Conservation (phyloP, 2,888 invertebrate genomes). For the Syrphus vitripennis region DNA sequence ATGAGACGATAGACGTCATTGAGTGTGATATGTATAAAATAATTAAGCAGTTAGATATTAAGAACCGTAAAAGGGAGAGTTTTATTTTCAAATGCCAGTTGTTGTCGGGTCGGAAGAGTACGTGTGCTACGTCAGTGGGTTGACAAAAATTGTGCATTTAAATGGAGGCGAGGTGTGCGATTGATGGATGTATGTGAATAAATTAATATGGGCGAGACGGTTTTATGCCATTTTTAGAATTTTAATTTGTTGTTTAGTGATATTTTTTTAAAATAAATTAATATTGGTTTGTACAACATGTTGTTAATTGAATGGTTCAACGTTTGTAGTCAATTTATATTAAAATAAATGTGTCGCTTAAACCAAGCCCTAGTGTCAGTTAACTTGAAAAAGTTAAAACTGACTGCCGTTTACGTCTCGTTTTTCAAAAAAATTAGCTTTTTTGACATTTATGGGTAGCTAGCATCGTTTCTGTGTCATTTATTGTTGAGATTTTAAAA, state of each 20-base stretch:
- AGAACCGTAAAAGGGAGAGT: conserved; percentile 30
- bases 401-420: too few relatives aligned
- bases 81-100: conserved; percentile 41
- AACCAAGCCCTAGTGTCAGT: too few relatives aligned
- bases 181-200: conserved; percentile 10
- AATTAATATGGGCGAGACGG: conserved; percentile 11
- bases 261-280: not conserved
- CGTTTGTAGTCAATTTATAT: too few relatives aligned
- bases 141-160: not conserved
- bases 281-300: not conserved
- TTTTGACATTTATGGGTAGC: too few relatives aligned
- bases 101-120: not conserved
- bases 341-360: too few relatives aligned
- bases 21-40: conserved; percentile 2
- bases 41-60: not conserved
- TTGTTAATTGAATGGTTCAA: not conserved
- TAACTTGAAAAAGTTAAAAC: too few relatives aligned
- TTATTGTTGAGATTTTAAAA: too few relatives aligned
- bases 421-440: too few relatives aligned
- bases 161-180: conserved; percentile 51
- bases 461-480: too few relatives aligned
- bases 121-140: conserved; percentile 52
- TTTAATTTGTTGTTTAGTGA: not conserved
- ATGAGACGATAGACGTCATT: conserved; percentile 50
- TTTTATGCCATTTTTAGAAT: conserved; percentile 45